Base-by-base conservation (phyloP, 2,888 invertebrate species). In the Sesia bembeciformis region DNA sequence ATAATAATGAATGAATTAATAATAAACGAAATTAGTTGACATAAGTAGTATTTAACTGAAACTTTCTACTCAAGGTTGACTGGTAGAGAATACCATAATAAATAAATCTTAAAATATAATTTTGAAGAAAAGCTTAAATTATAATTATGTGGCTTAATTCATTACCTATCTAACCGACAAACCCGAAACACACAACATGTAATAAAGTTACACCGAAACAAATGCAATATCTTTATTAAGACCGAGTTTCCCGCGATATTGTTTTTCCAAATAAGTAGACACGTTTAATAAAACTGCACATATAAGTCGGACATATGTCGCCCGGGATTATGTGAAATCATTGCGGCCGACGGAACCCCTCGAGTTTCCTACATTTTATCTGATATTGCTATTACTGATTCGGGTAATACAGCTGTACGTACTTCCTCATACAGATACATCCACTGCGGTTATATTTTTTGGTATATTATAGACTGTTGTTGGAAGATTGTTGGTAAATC, bases 271-370 rank as follows among this genome's bases (percentile, higher is more conserved):
- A 78, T 78, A 78, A 76, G 73, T 77, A 62, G 23, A 23, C 23
- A 50, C 62, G 70, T 80, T 84, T 81, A 81, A 84, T 84, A 84
- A 78, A 81, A 79, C 74, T 74, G 75, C 68, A 23, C 23, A 58
- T 71, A 74, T 73, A 77, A 77, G 73, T 70, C 70, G 63, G 60
- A 61, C 87, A 85, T 80, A 83, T 85, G 86, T 79, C 68, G 65
- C 62, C 63, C 58, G 58, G 77, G 83, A 79, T 83, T 81, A 84
- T 83, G 81, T 81, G 79, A 76, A 80, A 81, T 78, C 81, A 79
- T 79, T 77, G 77, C 69, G 64, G 66, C 61, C 63, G 65, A 23
- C 23, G 71, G 39, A 39, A 39, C 73, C 63, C 62, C 67, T 64
- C 46, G 23, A 23, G 1, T 23, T 23, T 2, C 39, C 51, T 56